Percentiles rank a stretch among this genome's conserved stretches.
These are phyloP conservation scores for Sphinx pinastri DNA, from an alignment of 2,888 invertebrate genomes.

Conservation along the genomic window DNA sequence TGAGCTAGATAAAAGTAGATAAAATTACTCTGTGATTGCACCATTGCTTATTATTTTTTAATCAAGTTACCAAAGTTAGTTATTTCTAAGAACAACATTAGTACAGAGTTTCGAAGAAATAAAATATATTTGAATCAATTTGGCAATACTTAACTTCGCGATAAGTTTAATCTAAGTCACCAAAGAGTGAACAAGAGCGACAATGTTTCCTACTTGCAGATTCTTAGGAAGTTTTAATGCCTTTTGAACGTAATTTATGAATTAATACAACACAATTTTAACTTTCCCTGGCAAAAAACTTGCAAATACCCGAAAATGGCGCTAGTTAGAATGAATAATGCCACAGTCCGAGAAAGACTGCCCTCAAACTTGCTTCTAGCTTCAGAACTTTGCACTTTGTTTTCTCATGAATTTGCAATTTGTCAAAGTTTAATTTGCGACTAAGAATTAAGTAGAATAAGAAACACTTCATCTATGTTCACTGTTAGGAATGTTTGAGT, in stretches of 20 bases:
- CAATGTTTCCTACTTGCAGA: not conserved
- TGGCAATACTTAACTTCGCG: not conserved
- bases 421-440: slow-evolving; percentile 23
- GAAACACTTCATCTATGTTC: not conserved
- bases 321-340: slow-evolving; percentile 32
- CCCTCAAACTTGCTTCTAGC: slow-evolving; percentile 25
- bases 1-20: too few species aligned
- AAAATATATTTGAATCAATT: not conserved
- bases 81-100: too few species aligned
- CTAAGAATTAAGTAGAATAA: slow-evolving; percentile 3
- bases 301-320: slow-evolving; percentile 35
- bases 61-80: too few species aligned
- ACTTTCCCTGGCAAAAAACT: slow-evolving; percentile 28
- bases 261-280: slow-evolving; percentile 18
- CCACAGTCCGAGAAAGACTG: slow-evolving; percentile 30
- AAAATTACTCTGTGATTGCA: too few species aligned
- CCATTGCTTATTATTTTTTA: too few species aligned
- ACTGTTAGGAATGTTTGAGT: not conserved
- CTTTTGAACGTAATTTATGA: slow-evolving; percentile 21
- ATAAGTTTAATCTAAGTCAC: not conserved
- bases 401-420: slow-evolving; percentile 39
- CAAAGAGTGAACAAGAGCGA: not conserved
- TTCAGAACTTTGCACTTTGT: slow-evolving; percentile 44
- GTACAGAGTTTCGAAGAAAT: too few species aligned
- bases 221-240: slow-evolving; percentile 11